phyloP scores from a whole-genome alignment of 2,888 invertebrate species.

The Trilocha varians region DNA sequence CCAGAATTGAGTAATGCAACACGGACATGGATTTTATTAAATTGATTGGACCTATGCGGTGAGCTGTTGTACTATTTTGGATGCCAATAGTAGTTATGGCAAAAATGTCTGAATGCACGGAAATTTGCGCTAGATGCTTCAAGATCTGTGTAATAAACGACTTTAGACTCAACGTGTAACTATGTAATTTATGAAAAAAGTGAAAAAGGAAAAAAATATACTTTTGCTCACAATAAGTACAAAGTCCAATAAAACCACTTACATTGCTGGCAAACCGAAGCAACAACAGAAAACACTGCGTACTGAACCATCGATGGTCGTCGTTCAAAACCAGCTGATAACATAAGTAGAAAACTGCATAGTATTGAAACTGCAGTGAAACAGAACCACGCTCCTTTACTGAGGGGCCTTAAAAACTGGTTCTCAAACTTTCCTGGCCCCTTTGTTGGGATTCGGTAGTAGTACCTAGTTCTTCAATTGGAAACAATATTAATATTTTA shows the following conservation, averaged over 20 bases:
- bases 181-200: no score
- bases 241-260: constrained; percentile 14
- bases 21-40: no score
- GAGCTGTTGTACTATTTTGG: no score
- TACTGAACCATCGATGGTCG: constrained; percentile 35
- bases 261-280: constrained; percentile 60
- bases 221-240: not conserved
- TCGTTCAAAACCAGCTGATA: constrained; percentile 39
- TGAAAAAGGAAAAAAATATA: not conserved
- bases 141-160: no score
- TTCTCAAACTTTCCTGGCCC: constrained; percentile 54
- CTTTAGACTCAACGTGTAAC: no score
- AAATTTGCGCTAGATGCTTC: no score
- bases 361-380: constrained; percentile 31
- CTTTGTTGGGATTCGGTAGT: constrained; percentile 43
- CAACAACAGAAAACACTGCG: constrained; percentile 51
- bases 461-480: constrained; percentile 43
- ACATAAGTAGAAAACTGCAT: constrained; percentile 39
- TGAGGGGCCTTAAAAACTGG: constrained; percentile 61
- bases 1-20: no score
- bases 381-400: constrained; percentile 45
- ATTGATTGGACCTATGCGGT: no score
- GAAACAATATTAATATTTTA: constrained; percentile 1
- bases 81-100: no score
- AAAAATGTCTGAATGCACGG: no score